A percentile compares a stretch with the other conserved stretches of the same genome.
Evolutionary conservation across 2,113 vertebrate species (phyloP).

Genomic region (Thunnus thynnus): DNA sequence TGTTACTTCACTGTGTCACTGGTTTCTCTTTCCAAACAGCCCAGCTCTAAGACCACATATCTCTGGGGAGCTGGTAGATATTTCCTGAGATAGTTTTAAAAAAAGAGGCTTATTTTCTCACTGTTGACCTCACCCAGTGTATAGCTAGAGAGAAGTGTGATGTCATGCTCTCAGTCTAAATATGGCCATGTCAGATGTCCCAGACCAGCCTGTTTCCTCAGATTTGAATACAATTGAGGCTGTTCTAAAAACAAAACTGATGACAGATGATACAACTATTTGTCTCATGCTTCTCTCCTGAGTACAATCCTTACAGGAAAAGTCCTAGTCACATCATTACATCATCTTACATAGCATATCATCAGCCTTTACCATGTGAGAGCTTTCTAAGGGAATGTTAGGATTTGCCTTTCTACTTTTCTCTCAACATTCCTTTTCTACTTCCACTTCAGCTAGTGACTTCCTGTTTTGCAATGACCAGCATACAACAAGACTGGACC

Average conservation of each 20-base stretch:
- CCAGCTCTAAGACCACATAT: conserved; percentile 1
- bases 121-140: conserved; percentile 46
- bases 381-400: background rate
- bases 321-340: background rate
- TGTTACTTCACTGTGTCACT: conserved; percentile 52
- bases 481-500: background rate
- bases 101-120: conserved; percentile 33
- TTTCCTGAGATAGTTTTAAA: conserved; percentile 68
- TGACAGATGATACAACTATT: conserved; percentile 10
- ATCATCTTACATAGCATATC: background rate
- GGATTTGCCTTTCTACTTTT: background rate
- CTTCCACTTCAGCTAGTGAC: background rate
- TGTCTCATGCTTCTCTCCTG: background rate
- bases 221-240: conserved; percentile 41
- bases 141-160: conserved; percentile 50
- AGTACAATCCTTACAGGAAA: conserved; percentile 14
- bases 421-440: background rate
- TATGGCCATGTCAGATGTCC: conserved; percentile 46
- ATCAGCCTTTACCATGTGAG: background rate
- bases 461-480: background rate
- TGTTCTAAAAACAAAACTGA: conserved; percentile 56
- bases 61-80: conserved; percentile 56
- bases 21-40: conserved; percentile 39
- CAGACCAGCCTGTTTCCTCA: conserved; percentile 56
- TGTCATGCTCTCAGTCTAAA: conserved; percentile 56